Percentiles rank a stretch among this genome's conserved stretches.
These are phyloP conservation scores for Bothrops jararaca DNA, from an alignment of 2,113 vertebrate genomes.

Conservation along the genomic window DNA sequence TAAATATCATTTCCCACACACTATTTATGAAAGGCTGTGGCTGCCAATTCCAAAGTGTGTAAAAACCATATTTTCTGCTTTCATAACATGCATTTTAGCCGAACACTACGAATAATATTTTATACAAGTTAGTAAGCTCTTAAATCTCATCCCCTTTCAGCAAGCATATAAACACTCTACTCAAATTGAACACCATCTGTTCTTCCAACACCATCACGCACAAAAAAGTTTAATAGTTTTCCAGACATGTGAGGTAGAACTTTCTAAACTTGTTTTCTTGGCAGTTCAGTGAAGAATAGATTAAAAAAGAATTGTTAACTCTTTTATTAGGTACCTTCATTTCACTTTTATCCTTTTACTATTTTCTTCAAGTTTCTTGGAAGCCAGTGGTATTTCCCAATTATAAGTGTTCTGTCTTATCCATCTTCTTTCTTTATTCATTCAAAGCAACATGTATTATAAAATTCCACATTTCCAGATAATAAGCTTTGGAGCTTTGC, in stretches of 20 bases:
- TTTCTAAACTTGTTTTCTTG: not conserved
- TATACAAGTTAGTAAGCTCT: not conserved
- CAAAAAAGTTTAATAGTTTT: conserved; percentile 9
- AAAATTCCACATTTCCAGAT: not conserved
- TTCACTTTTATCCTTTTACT: not conserved
- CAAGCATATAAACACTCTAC: not conserved
- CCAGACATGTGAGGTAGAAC: not conserved
- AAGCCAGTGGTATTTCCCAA: not conserved
- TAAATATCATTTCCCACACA: not conserved
- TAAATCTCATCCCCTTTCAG: not conserved
- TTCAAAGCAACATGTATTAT: not conserved
- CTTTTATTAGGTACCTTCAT: not conserved
- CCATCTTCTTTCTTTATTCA: not conserved
- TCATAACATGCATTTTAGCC: not conserved
- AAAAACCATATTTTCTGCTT: conserved; percentile 12
- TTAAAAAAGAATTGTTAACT: not conserved
- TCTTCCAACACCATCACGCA: not conserved
- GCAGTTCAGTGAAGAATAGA: not conserved
- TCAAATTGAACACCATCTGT: conserved; percentile 15
- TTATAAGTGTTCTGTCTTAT: conserved; percentile 10
- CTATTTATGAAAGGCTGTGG: not conserved
- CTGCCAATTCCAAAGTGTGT: not conserved
- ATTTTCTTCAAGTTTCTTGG: not conserved
- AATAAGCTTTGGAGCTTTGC: not conserved
- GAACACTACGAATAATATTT: not conserved